phyloP scores from a whole-genome alignment of 2,888 invertebrate species.

The Agriopis marginaria region DNA sequence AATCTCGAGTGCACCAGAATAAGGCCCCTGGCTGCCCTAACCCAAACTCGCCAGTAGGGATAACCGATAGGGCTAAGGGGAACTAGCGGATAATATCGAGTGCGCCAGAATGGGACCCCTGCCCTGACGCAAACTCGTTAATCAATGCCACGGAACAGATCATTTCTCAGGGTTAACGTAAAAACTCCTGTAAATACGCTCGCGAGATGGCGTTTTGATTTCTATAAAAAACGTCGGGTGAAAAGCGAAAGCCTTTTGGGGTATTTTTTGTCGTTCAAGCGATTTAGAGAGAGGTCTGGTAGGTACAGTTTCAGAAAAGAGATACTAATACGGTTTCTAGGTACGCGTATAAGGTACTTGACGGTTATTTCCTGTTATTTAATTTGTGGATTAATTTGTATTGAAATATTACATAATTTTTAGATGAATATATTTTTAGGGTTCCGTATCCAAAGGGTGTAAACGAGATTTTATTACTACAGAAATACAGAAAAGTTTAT shows the following conservation, averaged over 20 bases:
- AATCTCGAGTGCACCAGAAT: too few relatives aligned
- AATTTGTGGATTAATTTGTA: too few relatives aligned
- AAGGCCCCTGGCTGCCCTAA: too few relatives aligned
- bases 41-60: too few relatives aligned
- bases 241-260: slow-evolving; percentile 39
- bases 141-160: slow-evolving; percentile 46
- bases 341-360: not conserved
- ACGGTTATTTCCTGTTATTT: not conserved
- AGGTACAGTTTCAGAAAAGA: not conserved
- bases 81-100: not conserved
- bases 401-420: too few relatives aligned
- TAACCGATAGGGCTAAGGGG: too few relatives aligned
- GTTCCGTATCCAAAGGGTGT: too few relatives aligned
- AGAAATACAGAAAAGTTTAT: too few relatives aligned
- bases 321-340: not conserved
- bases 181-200: slow-evolving; percentile 47
- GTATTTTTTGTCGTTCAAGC: slow-evolving; percentile 36
- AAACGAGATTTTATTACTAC: too few relatives aligned
- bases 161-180: slow-evolving; percentile 47
- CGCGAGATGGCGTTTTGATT: slow-evolving; percentile 47
- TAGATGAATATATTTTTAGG: too few relatives aligned
- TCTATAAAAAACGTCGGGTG: slow-evolving; percentile 47
- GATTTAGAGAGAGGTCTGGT: slow-evolving; percentile 11
- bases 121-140: slow-evolving; percentile 37
- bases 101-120: not conserved